Evolutionary conservation across 2,888 invertebrate genomes (phyloP).

Genomic region (Drosophila austrosaltans): DNA sequence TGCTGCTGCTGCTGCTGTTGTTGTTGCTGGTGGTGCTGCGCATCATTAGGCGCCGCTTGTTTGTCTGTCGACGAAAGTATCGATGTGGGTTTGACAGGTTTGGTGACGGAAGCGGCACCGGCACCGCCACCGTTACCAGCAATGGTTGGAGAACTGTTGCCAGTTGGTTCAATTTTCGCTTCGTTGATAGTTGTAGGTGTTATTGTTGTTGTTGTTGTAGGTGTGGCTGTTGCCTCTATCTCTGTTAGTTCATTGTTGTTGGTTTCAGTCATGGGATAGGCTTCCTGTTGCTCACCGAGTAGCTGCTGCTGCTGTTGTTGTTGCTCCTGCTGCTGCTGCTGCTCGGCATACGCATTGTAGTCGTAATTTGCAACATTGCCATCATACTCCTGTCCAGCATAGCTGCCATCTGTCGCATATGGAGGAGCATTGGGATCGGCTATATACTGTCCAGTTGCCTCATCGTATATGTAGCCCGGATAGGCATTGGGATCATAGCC

Average conservation of each 20-base stretch:
- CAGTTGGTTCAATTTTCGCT: constrained; percentile 29
- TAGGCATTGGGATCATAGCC: constrained; percentile 80
- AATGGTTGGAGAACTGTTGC: neutral
- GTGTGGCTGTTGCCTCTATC: constrained; percentile 40
- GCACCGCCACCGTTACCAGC: neutral
- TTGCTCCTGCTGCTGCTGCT: constrained; percentile 48
- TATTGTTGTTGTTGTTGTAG: constrained; percentile 6
- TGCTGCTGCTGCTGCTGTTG: constrained; percentile 53
- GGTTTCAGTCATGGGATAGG: constrained; percentile 26
- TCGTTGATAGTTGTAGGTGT: neutral
- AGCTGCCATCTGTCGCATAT: constrained; percentile 64
- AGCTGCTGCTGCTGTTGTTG: constrained; percentile 39
- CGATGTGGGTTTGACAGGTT: constrained; percentile 74
- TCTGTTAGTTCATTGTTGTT: constrained; percentile 27
- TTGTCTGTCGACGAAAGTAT: constrained; percentile 77
- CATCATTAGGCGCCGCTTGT: constrained; percentile 77
- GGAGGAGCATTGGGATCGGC: constrained; percentile 77
- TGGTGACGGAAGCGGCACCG: constrained; percentile 34
- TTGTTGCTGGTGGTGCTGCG: constrained; percentile 55
- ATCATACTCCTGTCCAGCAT: constrained; percentile 67
- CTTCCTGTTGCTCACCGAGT: constrained; percentile 34
- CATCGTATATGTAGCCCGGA: constrained; percentile 82
- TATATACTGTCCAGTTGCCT: constrained; percentile 78
- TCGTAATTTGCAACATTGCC: constrained; percentile 56
- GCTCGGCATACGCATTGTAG: constrained; percentile 57